Percentiles rank a stretch among this genome's conserved stretches.
Conservation (phyloP, 2,797 vertebrate genomes). For the Rhynchonycteris naso region DNA sequence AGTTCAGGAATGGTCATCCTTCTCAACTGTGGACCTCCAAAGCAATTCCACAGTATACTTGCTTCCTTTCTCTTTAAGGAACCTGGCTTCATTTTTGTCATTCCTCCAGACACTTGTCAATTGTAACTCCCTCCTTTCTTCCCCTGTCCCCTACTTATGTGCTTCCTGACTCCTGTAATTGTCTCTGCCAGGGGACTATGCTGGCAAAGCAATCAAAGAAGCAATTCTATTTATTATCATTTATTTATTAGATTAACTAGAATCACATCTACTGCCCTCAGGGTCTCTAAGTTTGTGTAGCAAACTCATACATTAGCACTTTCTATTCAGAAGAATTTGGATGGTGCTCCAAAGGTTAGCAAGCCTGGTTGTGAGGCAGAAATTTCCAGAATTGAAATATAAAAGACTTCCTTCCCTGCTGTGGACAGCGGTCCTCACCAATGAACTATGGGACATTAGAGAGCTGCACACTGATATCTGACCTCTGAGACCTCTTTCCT, state of each 20-base stretch:
- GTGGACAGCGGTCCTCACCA: not conserved
- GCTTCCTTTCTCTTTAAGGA: not conserved
- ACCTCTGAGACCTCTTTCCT: not conserved
- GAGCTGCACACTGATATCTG: not conserved
- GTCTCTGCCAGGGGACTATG: not conserved
- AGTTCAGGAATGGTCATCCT: not conserved
- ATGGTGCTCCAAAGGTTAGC: not conserved
- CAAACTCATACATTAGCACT: not conserved
- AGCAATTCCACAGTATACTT: not conserved
- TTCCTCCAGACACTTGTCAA: not conserved
- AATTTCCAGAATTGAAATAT: not conserved
- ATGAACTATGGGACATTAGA: not conserved
- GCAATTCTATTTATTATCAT: constrained; percentile 7
- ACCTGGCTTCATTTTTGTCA: not conserved
- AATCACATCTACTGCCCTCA: not conserved
- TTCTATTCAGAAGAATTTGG: not conserved
- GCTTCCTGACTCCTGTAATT: not conserved
- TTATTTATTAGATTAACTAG: constrained; percentile 39
- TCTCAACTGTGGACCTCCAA: not conserved
- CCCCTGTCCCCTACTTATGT: not conserved
- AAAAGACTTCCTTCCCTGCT: not conserved
- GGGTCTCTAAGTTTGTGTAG: not conserved
- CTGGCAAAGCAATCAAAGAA: constrained; percentile 22
- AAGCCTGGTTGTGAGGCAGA: not conserved
- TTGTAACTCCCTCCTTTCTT: not conserved